phyloP scores from a whole-genome alignment of 23 tunicate genomes.

The Corella eumyota region DNA sequence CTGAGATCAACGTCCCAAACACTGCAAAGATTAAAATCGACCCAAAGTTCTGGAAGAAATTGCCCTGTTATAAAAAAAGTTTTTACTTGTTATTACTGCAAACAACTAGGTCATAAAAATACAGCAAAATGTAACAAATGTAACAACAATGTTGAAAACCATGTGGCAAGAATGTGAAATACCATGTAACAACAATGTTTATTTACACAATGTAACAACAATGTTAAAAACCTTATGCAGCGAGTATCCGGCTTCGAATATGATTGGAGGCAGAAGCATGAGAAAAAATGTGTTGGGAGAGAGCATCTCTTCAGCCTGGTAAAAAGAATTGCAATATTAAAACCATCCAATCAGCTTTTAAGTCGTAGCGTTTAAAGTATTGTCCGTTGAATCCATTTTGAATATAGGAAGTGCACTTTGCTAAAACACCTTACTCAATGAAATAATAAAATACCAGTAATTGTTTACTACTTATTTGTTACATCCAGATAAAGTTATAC shows the following conservation, averaged over 20 bases:
- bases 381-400: not conserved
- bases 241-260: conserved; percentile 95
- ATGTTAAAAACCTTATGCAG: conserved; percentile 67
- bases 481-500: too few species aligned
- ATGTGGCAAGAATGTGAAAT: too few species aligned
- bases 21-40: conserved; percentile 84
- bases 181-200: conserved; percentile 79
- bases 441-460: too few species aligned
- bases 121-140: too few species aligned
- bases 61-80: conserved; percentile 36
- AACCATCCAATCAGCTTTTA: too few species aligned
- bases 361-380: too few species aligned
- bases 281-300: conserved; percentile 89
- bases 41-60: conserved; percentile 89
- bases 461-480: too few species aligned
- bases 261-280: conserved; percentile 89
- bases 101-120: too few species aligned
- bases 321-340: not conserved
- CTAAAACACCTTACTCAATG: too few species aligned
- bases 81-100: too few species aligned
- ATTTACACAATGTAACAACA: conserved; percentile 56
- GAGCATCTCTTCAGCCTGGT: conserved; percentile 88
- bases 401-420: not conserved
- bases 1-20: conserved; percentile 86
- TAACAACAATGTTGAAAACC: too few species aligned